Evolutionary conservation across 2,113 vertebrate genomes (phyloP), one percentile per base, ranked within the genome.

Genomic region (Podocnemis expansa): DNA sequence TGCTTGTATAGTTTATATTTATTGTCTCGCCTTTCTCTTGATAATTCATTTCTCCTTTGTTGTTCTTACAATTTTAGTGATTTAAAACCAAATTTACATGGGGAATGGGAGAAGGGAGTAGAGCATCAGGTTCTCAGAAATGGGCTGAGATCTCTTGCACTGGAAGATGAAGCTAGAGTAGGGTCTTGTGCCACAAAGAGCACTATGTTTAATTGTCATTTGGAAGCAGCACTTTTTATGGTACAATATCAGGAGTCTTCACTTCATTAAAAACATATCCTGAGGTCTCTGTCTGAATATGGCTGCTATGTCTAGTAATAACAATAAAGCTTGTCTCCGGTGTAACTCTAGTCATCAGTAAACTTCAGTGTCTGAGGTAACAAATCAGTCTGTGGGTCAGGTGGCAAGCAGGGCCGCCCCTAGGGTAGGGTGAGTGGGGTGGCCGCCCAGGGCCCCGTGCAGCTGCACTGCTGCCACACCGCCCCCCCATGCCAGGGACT

Each of bases 1-100:
- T 89, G 84, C n/a, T 91, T 67, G 19, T 38, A 0, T 52, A n/a
- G 9, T 45, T 43, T 89, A 5, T 51, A 9, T 89, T 25, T 90
- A 70, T 93, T 76, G 47, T 81, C 2, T 19, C 89, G 78, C 73
- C 49, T 91, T 85, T 92, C 16, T 73, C 83, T 93, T 94, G 80
- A 52, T 78, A 49, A n/a, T 87, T 88, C 9, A 49, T 1, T 1
- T 90, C 70, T 27, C 5, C 45, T 22, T 55, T 54, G 2, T 13
- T 92, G 24, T 80, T 93, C 52, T 58, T 76, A 87, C 80, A 12
- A 60, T 63, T 95, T 86, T 19, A 41, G n/a, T 9, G 16, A 47
- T 91, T 91, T 89, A 88, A 91, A 80, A 84, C 19, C n/a, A 25
- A 70, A 41, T 24, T 73, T 88, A 27, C n/a, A 3, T 73, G 92